phyloP scores from a whole-genome alignment of 1,140 invertebrate species.

The Magallana gigas region DNA sequence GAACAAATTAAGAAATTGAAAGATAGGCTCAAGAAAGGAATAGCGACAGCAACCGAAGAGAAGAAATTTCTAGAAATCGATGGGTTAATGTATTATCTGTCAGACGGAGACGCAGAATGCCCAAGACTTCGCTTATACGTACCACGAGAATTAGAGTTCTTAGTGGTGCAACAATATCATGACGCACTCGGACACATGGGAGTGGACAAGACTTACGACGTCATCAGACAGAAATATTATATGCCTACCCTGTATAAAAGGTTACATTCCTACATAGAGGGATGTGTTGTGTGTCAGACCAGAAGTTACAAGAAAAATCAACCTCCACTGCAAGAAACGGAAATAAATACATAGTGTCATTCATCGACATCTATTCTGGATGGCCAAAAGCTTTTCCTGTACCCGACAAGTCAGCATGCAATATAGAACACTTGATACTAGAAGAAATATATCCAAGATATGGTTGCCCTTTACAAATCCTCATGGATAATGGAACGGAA shows the following conservation, averaged over 20 bases:
- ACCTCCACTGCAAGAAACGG: constrained; percentile 53
- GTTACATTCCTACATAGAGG: constrained; percentile 26
- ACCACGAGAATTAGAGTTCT: neutral
- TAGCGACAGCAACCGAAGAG: neutral
- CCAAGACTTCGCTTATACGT: neutral
- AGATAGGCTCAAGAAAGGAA: neutral
- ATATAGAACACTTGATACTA: constrained; percentile 25
- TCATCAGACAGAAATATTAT: constrained; percentile 51
- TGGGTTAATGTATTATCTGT: neutral
- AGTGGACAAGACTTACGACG: constrained; percentile 48
- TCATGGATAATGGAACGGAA: constrained; percentile 58
- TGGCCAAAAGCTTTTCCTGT: constrained; percentile 57
- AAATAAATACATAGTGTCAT: constrained; percentile 53
- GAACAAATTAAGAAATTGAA: neutral
- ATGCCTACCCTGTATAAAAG: constrained; percentile 57
- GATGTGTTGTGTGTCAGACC: constrained; percentile 55
- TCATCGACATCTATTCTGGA: constrained; percentile 50
- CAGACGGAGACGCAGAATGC: no score
- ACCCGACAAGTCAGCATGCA: neutral
- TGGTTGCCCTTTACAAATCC: constrained; percentile 39
- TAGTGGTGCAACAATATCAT: constrained; percentile 50
- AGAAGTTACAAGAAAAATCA: constrained; percentile 40
- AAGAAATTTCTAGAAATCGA: neutral
- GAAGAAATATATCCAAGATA: constrained; percentile 61
- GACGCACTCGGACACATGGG: constrained; percentile 52